Percentiles rank a stretch among this genome's conserved stretches.
These are phyloP conservation scores for Meloidogyne floridensis DNA, from an alignment of 1,140 invertebrate genomes.

Conservation along the genomic window DNA sequence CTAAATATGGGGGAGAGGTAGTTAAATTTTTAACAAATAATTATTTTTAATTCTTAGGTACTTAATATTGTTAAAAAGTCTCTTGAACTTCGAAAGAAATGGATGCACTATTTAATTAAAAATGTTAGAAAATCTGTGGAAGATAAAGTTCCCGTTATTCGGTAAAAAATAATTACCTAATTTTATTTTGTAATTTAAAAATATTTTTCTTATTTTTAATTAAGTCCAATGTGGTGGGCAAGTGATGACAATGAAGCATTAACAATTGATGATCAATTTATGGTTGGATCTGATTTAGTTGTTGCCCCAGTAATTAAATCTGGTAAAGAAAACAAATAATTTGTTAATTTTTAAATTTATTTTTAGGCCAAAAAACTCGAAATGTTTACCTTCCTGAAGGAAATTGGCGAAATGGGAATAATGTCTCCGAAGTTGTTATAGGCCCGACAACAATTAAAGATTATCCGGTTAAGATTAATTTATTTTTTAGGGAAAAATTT, in stretches of 20 bases:
- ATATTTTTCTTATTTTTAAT: conserved; percentile 20
- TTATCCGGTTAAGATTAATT: conserved; percentile 14
- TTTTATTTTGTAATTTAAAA: too few species aligned
- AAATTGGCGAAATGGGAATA: conserved; percentile 43
- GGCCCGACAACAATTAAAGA: conserved; percentile 14
- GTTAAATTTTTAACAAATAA: too few species aligned
- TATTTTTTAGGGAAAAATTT: neutral
- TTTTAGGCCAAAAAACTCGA: conserved; percentile 58
- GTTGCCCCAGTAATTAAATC: conserved; percentile 1
- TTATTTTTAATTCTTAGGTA: conserved; percentile 49
- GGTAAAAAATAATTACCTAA: conserved; percentile 35
- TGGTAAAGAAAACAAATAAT: neutral
- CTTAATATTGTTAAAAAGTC: conserved; percentile 74
- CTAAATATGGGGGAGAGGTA: neutral
- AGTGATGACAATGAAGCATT: conserved; percentile 42
- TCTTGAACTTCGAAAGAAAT: conserved; percentile 75
- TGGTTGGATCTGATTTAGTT: conserved; percentile 65
- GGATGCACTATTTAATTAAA: conserved; percentile 73
- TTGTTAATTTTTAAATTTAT: conserved; percentile 55
- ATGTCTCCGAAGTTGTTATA: neutral
- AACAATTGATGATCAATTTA: conserved; percentile 64
- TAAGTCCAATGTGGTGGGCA: conserved; percentile 51
- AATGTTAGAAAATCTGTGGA: conserved; percentile 72
- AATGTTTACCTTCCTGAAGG: conserved; percentile 64
- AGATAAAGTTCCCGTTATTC: conserved; percentile 74